Evolutionary conservation across 2,797 vertebrate species (phyloP).

Genomic region (Leuciscus waleckii): DNA sequence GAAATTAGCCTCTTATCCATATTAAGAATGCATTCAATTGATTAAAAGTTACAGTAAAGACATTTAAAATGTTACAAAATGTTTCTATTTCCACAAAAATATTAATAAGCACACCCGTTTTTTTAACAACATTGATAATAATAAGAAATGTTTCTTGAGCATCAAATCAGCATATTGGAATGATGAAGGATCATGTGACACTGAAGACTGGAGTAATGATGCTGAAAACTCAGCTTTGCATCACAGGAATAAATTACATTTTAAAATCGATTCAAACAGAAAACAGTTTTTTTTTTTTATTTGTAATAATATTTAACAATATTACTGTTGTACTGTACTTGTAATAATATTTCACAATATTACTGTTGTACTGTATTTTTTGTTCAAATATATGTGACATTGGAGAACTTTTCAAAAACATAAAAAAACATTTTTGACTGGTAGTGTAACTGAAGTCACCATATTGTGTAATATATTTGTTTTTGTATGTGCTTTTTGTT

Average conservation of each 20-base stretch:
- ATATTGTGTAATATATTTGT: background rate
- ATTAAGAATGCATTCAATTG: background rate
- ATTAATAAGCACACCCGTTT: background rate
- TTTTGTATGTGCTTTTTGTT: slow-evolving; percentile 15
- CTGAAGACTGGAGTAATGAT: background rate
- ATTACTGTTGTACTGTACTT: background rate
- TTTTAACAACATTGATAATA: background rate
- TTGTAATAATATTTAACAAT: background rate
- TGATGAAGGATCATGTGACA: background rate
- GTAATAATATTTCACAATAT: background rate
- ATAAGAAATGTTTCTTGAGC: background rate
- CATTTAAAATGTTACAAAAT: background rate
- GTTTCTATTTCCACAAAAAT: background rate
- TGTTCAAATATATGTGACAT: background rate
- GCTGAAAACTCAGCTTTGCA: background rate
- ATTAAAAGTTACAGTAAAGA: background rate
- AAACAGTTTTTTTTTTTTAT: background rate
- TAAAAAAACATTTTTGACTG: background rate
- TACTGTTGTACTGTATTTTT: background rate
- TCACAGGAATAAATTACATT: too few relatives aligned
- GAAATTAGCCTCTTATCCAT: background rate
- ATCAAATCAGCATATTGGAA: background rate
- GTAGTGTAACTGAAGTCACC: background rate
- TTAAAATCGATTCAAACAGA: background rate
- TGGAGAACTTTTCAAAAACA: background rate